These are phyloP conservation scores for Orientallactaga bullata DNA, from an alignment of 2,113 vertebrate genomes.

Conservation along the genomic window DNA sequence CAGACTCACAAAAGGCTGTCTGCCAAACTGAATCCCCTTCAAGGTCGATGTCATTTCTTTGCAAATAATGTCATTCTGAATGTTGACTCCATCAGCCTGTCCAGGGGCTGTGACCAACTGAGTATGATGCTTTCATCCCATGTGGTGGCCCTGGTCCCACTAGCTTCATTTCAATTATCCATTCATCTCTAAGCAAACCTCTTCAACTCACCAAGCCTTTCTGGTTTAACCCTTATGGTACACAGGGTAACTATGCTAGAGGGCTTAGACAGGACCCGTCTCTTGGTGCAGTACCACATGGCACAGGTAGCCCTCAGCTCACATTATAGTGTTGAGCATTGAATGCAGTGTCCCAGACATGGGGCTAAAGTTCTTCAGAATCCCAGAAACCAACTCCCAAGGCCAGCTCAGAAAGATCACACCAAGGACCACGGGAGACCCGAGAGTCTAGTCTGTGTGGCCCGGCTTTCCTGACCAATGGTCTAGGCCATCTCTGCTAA, in stretches of 20 bases:
- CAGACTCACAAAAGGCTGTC: accelerated
- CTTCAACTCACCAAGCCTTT: background rate
- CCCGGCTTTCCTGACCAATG: background rate
- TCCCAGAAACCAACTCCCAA: background rate
- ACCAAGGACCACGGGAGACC: too few species aligned
- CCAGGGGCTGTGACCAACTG: accelerated
- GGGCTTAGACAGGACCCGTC: accelerated
- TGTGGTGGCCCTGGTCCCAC: background rate
- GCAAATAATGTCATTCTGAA: background rate
- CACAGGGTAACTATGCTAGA: background rate
- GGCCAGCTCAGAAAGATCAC: background rate
- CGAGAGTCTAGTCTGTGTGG: too few species aligned
- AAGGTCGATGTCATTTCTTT: background rate
- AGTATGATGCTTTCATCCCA: too few species aligned
- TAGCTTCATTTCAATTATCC: background rate
- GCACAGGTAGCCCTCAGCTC: background rate
- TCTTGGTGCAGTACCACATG: background rate
- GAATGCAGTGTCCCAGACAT: too few species aligned
- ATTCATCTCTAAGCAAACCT: background rate
- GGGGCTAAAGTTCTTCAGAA: background rate
- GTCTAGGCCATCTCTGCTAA: too few species aligned
- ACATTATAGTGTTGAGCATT: too few species aligned
- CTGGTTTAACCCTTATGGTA: background rate
- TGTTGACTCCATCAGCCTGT: accelerated
- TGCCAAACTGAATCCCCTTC: background rate